Base-by-base conservation (phyloP, 2,113 vertebrate genomes). In the Microtus pennsylvanicus region DNA sequence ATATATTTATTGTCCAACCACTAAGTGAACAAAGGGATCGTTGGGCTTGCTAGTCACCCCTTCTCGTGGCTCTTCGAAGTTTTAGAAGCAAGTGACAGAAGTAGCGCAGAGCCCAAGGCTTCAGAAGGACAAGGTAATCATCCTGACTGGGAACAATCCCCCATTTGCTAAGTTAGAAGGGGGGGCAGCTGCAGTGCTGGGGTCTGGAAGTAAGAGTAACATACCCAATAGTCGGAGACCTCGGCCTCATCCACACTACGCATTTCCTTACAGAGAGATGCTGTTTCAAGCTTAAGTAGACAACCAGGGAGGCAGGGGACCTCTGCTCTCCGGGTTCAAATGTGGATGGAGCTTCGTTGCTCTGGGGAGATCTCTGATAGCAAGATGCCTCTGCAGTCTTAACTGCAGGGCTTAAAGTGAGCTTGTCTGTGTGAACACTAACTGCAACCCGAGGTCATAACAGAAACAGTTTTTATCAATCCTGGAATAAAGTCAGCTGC, bases 201-300 rank as follows among this genome's bases (percentile, higher is more conserved):
- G 14, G 52, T 67, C 42, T 78, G 70, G 50, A 89, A 72, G 42
- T n/a, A 33, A 55, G 14, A 28, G 47, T 45, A 67, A 91, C 55
- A 83, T 61, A 61, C 33, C 28, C 82, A 58, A 3, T 12, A 28
- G 9, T 74, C 52, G 70, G 78, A 28, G 72, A 35, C 16, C 47
- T 88, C 76, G n/a, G 17, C 30, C 50, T 11, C 2, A 30, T 5
- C 58, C 38, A 75, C 14, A 3, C 4, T 52, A 69, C 26, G 22
- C 81, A 93, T 47, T 90, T 93, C 47, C 87, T 95, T 17, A 47
- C 33, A 92, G 76, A 78, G 1, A 81, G 67, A 93, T 72, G 76
- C 58, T 30, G 67, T 94, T 92, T 69, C 63, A 50, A 45, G 45
- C 14, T 69, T 58, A 33, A 61, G 81, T 0, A 35, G 70, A 81